These are phyloP conservation scores for Hyposmocoma kahamanoa DNA, from an alignment of 1,140 invertebrate species.

Conservation along the genomic window DNA sequence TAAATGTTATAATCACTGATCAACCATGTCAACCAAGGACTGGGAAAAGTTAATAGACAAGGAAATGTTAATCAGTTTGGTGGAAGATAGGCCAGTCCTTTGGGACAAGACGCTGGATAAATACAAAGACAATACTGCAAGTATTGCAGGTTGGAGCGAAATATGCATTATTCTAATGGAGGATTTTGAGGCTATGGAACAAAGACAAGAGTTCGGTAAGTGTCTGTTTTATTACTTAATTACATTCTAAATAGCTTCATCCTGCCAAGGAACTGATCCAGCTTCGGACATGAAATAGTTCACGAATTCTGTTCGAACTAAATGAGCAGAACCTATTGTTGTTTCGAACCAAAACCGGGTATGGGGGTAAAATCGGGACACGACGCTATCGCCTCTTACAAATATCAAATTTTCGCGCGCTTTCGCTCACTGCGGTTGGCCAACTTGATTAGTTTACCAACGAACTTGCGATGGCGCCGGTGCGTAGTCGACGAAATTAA, in stretches of 20 bases:
- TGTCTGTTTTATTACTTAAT: not conserved
- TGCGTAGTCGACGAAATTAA: too few relatives aligned
- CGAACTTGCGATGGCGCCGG: too few relatives aligned
- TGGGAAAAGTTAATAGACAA: conserved; percentile 4
- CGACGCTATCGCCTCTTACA: too few relatives aligned
- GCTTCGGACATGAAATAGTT: conserved; percentile 9
- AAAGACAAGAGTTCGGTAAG: not conserved
- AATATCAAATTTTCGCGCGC: too few relatives aligned
- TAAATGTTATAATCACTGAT: too few relatives aligned
- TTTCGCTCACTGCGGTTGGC: too few relatives aligned
- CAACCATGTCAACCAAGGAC: too few relatives aligned
- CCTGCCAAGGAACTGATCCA: not conserved
- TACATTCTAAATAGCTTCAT: not conserved
- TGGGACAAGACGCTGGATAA: not conserved
- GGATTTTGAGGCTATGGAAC: not conserved
- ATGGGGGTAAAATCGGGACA: too few relatives aligned
- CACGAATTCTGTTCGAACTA: not conserved
- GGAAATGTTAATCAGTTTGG: not conserved
- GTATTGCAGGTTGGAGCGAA: not conserved
- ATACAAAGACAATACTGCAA: not conserved
- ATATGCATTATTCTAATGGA: not conserved
- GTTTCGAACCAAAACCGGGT: too few relatives aligned
- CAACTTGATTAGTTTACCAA: too few relatives aligned
- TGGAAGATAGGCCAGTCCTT: not conserved
- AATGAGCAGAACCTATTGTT: too few relatives aligned